These are phyloP conservation scores for Varanus salvator DNA, from an alignment of 2,113 vertebrate species.

Conservation along the genomic window DNA sequence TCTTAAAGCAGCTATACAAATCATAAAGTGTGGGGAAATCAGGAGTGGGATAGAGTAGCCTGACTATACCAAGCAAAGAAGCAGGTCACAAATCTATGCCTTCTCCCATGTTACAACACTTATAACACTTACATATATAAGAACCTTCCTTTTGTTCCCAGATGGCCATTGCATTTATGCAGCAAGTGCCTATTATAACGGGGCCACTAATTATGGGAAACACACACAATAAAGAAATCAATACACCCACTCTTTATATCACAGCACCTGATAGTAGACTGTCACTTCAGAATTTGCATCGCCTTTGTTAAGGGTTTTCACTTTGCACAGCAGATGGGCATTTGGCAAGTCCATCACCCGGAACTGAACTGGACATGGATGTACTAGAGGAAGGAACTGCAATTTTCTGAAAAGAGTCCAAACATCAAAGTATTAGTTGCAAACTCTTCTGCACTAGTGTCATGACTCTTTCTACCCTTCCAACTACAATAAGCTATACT, in stretches of 20 bases:
- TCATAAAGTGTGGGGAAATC: neutral
- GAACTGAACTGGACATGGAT: conserved; percentile 90
- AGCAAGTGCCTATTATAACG: neutral
- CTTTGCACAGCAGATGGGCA: conserved; percentile 88
- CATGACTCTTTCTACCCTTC: neutral
- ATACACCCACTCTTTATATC: neutral
- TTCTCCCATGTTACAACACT: neutral
- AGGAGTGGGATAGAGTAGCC: too few relatives aligned
- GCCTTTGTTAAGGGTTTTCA: conserved; percentile 91
- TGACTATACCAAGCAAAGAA: neutral
- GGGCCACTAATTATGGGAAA: fast-evolving
- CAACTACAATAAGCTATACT: neutral
- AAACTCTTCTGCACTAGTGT: fast-evolving
- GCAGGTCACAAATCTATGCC: neutral
- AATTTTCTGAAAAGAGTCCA: conserved; percentile 82
- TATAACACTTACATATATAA: too few relatives aligned
- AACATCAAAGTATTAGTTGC: conserved; percentile 31
- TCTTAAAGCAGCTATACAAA: neutral
- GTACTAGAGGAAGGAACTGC: conserved; percentile 81
- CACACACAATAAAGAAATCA: neutral
- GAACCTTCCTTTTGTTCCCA: neutral
- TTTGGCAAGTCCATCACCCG: conserved; percentile 90
- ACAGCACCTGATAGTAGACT: conserved; percentile 90
- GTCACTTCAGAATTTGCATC: conserved; percentile 97
- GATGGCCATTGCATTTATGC: neutral